Percentiles rank a stretch among this genome's conserved stretches.
Evolutionary conservation across 2,797 vertebrate species (phyloP).

Genomic region (Microchirus variegatus): DNA sequence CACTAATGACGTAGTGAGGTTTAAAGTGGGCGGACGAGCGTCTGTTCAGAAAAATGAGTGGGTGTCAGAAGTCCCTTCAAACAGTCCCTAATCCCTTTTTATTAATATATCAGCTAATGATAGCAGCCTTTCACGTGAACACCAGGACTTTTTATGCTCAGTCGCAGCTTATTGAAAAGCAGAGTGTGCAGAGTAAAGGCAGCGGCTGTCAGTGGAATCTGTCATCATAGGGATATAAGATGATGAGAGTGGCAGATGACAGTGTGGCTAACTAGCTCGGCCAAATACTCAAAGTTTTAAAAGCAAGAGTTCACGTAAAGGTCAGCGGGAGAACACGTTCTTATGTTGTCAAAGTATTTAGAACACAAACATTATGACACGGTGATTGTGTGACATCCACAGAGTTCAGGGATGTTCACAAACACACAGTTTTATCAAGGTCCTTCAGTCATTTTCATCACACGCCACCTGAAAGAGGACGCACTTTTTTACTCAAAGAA

Average conservation of each 20-base stretch:
- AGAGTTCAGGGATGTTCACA: constrained; percentile 2
- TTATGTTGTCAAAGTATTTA: not conserved
- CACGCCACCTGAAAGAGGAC: constrained; percentile 15
- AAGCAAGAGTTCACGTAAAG: constrained; percentile 26
- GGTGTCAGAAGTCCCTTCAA: constrained; percentile 66
- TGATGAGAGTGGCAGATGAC: constrained; percentile 25
- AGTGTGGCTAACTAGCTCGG: constrained; percentile 20
- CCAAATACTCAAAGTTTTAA: constrained; percentile 21
- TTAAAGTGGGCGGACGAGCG: constrained; percentile 48
- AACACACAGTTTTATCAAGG: not conserved
- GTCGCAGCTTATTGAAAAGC: constrained; percentile 46
- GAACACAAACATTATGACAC: not conserved
- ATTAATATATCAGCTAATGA: constrained; percentile 56
- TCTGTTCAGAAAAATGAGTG: constrained; percentile 64
- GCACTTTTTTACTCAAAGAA: constrained; percentile 26
- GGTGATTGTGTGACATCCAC: not conserved
- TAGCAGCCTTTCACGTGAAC: constrained; percentile 53
- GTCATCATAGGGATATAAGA: constrained; percentile 40
- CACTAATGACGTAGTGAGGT: constrained; percentile 62
- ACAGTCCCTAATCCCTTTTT: constrained; percentile 45
- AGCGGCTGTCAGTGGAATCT: constrained; percentile 33
- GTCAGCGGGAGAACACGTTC: constrained; percentile 9
- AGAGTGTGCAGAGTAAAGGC: constrained; percentile 34
- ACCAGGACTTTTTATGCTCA: constrained; percentile 13
- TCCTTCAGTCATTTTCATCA: constrained; percentile 6